Base-by-base conservation (phyloP, 2,113 vertebrate species). In the Callochromis pleurospilus region DNA sequence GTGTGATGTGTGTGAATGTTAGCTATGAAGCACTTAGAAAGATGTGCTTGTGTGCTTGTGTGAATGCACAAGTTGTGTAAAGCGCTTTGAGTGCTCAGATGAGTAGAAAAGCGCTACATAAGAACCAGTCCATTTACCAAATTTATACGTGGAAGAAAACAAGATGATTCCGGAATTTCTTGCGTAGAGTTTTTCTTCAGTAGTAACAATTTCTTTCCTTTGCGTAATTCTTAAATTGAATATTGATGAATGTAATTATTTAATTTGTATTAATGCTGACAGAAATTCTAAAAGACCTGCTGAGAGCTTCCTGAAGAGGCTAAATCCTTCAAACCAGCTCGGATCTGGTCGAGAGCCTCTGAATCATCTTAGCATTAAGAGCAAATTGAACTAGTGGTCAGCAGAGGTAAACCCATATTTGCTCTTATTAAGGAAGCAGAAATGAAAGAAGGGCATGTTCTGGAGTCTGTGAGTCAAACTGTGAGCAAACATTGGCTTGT, bases 401-500 rank as follows among this genome's bases (percentile, higher is more conserved):
- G 24, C 70, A 49, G 42, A 19, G 42, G 24, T 75, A 75, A 26
- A 47, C 68, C 0, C 13, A 26, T 49, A 75, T 75, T 75, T 75
- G 24, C 70, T 19, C 42, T 75, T 47, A 2, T 47, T 36, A 47
- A 75, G 70, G 70, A 5, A 75, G 70, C 40, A 49, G 42, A 49
- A 75, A 75, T 75, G 42, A 75, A 75, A 47, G 42, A 29, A 47
- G 15, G 15, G 24, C 14, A 26, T 11, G 40, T 75, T 81, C 21
- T n/a, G 26, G 36, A 86, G 47, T 6, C 42, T 13, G 12, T 53
- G 80, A 75, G 86, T 82, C 42, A 81, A 47, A 45, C 85, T 8
- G 4, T 58, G 56, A 91, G 68, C 86, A 91, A 90, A 90, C 90
- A 87, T 3, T 9, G 42, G 42, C 70, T 51, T 29, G 80, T 55